These are phyloP conservation scores for Lepeophtheirus salmonis DNA, from an alignment of 1,140 invertebrate species.

Conservation along the genomic window DNA sequence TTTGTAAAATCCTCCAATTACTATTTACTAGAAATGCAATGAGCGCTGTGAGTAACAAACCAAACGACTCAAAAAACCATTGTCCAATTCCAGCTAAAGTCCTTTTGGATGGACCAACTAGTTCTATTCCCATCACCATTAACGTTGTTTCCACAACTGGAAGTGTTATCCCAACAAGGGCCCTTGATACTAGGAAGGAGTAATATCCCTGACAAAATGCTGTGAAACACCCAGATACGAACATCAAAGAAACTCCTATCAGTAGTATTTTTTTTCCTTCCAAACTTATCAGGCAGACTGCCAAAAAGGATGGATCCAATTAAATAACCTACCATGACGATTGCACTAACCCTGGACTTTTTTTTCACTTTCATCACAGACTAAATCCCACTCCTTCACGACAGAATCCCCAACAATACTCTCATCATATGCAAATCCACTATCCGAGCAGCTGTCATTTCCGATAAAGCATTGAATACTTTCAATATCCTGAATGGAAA, in stretches of 20 bases:
- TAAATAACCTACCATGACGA: slow-evolving; percentile 64
- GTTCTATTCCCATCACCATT: slow-evolving; percentile 43
- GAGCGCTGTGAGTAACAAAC: slow-evolving; percentile 8
- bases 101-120: slow-evolving; percentile 19
- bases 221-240: slow-evolving; percentile 42
- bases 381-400: slow-evolving; percentile 42
- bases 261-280: slow-evolving; percentile 51
- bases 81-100: slow-evolving; percentile 19
- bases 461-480: not conserved
- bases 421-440: slow-evolving; percentile 2
- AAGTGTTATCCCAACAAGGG: slow-evolving; percentile 49
- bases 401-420: slow-evolving; percentile 1
- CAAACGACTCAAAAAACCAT: slow-evolving; percentile 5
- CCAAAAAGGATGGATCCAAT: slow-evolving; percentile 57
- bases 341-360: slow-evolving; percentile 45
- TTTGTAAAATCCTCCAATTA: slow-evolving; percentile 14
- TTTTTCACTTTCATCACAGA: slow-evolving; percentile 47
- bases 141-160: slow-evolving; percentile 56
- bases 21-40: slow-evolving; percentile 13
- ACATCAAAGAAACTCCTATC: slow-evolving; percentile 44
- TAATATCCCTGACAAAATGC: slow-evolving; percentile 47
- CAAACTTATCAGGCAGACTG: slow-evolving; percentile 56
- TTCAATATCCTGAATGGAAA: not conserved
- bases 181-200: slow-evolving; percentile 42
- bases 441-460: not conserved